Evolutionary conservation across 2,113 vertebrate genomes (phyloP).

Genomic region (Etia nguti): DNA sequence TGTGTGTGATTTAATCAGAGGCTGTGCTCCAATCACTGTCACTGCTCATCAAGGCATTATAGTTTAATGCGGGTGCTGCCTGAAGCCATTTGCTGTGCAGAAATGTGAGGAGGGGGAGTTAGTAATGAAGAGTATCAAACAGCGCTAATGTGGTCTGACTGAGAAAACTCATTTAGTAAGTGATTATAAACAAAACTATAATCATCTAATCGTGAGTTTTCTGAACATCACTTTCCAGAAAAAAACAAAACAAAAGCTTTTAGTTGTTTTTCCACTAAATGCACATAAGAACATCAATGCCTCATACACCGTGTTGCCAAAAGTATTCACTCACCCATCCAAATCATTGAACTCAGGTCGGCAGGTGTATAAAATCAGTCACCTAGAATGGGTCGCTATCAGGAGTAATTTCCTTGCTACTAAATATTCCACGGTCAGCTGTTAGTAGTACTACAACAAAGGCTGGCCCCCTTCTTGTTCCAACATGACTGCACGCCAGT

Average conservation of each 20-base stretch:
- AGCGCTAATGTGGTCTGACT: not conserved
- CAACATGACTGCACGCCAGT: too few species aligned
- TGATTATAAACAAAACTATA: not conserved
- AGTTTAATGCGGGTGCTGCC: not conserved
- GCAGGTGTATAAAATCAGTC: not conserved
- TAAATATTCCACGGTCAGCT: not conserved
- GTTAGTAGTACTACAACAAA: not conserved
- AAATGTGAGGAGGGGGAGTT: not conserved
- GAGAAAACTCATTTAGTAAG: slow-evolving; percentile 14
- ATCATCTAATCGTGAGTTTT: not conserved
- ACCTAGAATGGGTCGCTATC: not conserved
- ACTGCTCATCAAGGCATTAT: not conserved
- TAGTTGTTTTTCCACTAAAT: not conserved
- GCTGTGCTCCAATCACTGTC: not conserved
- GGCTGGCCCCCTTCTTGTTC: not conserved
- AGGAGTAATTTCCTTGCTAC: not conserved
- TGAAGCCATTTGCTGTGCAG: not conserved
- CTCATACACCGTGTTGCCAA: not conserved
- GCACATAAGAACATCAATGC: not conserved
- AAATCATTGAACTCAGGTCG: not conserved
- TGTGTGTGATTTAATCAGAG: not conserved
- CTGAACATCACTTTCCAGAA: not conserved
- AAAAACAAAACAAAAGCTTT: not conserved
- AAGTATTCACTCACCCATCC: not conserved
- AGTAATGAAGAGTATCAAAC: not conserved